These are phyloP conservation scores for Phoxinus phoxinus DNA, from an alignment of 2,113 vertebrate species.

Conservation along the genomic window DNA sequence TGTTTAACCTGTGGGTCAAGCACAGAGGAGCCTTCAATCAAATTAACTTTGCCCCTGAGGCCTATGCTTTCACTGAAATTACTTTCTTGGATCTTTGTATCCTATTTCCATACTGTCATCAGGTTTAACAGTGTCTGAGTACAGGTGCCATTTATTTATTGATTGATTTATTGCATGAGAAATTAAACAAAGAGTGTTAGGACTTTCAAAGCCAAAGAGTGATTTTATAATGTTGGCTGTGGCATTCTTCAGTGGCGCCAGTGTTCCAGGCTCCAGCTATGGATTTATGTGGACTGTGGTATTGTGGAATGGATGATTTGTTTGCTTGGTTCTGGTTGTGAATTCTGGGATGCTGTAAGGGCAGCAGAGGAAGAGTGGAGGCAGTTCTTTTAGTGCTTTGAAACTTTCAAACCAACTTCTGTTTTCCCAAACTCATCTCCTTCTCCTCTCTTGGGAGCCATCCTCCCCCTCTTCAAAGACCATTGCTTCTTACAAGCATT, in stretches of 20 bases:
- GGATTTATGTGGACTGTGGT: constrained; percentile 22
- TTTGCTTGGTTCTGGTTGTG: constrained; percentile 11
- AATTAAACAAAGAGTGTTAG: constrained; percentile 21
- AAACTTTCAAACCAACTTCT: constrained; percentile 45
- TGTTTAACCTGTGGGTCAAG: constrained; percentile 57
- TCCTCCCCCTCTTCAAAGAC: constrained; percentile 55
- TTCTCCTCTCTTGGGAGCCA: constrained; percentile 53
- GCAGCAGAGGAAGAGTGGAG: not conserved
- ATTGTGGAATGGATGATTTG: constrained; percentile 5
- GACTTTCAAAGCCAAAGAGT: constrained; percentile 5
- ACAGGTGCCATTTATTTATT: constrained; percentile 39
- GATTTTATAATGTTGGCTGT: constrained; percentile 16
- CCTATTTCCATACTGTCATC: constrained; percentile 39
- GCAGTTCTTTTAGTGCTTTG: constrained; percentile 38
- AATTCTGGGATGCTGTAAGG: constrained; percentile 3
- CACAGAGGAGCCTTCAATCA: constrained; percentile 40
- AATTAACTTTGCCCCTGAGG: constrained; percentile 31
- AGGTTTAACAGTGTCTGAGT: not conserved
- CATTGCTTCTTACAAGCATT: not conserved
- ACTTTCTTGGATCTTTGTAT: constrained; percentile 42
- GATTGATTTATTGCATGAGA: constrained; percentile 30
- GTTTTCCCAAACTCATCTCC: constrained; percentile 44
- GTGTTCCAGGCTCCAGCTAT: not conserved
- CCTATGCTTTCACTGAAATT: constrained; percentile 52
- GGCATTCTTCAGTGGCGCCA: not conserved